Percentiles rank a stretch among this genome's conserved stretches.
phyloP scores from a whole-genome alignment of 1,140 invertebrate species.

The Calycopis cecrops region DNA sequence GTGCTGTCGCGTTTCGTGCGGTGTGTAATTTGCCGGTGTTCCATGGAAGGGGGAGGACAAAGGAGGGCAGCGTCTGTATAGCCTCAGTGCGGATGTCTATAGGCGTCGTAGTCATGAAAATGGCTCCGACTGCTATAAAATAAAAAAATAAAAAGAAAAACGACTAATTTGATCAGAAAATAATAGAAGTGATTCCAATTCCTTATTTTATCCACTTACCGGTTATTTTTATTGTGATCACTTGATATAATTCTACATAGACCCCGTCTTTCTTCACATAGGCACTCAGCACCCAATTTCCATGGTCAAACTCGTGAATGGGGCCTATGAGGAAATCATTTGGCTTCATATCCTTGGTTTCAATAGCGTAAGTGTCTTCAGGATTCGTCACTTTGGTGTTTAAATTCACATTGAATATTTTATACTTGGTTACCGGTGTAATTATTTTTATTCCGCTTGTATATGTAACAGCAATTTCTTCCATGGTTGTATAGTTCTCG shows the following conservation, averaged over 20 bases:
- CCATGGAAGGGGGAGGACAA: no score
- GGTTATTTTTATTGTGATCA: constrained; percentile 48
- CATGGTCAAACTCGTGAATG: constrained; percentile 42
- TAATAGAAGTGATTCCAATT: no score
- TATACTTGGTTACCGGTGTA: constrained; percentile 20
- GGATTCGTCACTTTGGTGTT: constrained; percentile 9
- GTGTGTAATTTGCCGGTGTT: no score
- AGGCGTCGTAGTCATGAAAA: no score
- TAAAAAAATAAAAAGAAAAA: no score
- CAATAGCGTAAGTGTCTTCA: constrained; percentile 23
- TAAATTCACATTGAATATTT: constrained; percentile 27
- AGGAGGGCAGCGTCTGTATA: no score
- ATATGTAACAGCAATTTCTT: constrained; percentile 23
- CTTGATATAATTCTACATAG: constrained; percentile 49
- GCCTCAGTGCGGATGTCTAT: no score
- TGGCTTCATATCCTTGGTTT: constrained; percentile 20
- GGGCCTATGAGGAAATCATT: constrained; percentile 55
- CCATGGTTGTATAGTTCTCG: constrained; percentile 12
- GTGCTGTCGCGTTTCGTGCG: no score
- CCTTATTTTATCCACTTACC: constrained; percentile 30
- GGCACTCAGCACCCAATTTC: constrained; percentile 55
- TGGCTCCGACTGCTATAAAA: no score
- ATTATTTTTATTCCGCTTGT: constrained; percentile 21
- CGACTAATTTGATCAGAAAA: no score
- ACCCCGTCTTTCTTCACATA: constrained; percentile 31